These are phyloP conservation scores for Numida meleagris DNA, from an alignment of 2,113 vertebrate genomes.

Conservation along the genomic window DNA sequence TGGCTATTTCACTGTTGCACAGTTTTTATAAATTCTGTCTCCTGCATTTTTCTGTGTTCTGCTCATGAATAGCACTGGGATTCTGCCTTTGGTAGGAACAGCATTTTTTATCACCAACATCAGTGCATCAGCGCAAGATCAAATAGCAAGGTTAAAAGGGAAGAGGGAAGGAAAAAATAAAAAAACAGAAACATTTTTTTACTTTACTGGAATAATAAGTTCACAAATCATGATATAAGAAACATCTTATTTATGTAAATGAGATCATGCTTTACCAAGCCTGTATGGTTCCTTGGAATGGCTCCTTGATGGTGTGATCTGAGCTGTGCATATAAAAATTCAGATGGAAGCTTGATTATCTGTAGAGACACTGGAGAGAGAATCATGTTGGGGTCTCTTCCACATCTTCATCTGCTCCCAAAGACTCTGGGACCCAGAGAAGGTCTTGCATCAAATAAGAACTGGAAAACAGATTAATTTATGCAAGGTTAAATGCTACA, in stretches of 20 bases:
- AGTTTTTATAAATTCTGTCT: background rate
- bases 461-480: background rate
- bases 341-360: background rate
- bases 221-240: background rate
- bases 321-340: background rate
- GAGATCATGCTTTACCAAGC: background rate
- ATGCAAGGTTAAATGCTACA: background rate
- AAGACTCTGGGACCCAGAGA: background rate
- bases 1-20: background rate
- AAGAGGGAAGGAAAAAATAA: background rate
- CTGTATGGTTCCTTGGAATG: background rate
- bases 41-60: background rate
- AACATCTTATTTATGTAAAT: slow-evolving; percentile 1
- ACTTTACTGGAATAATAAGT: background rate
- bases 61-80: background rate
- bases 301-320: background rate
- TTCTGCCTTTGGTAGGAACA: background rate
- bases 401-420: background rate
- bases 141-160: background rate
- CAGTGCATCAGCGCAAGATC: background rate
- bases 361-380: background rate
- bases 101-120: background rate
- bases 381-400: background rate
- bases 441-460: background rate
- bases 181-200: background rate